Conservation (phyloP, 1,140 invertebrate genomes). For the Nautilus pompilius region DNA sequence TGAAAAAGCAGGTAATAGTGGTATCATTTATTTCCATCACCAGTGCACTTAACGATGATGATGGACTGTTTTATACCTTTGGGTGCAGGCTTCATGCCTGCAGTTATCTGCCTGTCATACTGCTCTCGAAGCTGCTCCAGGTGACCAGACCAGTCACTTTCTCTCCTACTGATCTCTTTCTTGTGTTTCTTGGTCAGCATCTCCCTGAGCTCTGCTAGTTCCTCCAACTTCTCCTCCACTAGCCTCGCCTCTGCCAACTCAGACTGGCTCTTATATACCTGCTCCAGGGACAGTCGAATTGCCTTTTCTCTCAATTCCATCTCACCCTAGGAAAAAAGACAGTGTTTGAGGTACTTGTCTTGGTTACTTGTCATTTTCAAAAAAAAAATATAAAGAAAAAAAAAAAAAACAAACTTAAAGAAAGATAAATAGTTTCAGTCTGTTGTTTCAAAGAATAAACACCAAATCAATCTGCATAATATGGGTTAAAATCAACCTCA, state of each 20-base stretch:
- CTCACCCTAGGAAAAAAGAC: conserved; percentile 30
- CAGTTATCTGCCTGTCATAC: conserved; percentile 5
- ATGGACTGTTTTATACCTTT: no score
- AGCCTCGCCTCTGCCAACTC: conserved; percentile 28
- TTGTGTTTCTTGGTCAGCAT: conserved; percentile 32
- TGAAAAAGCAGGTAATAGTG: no score
- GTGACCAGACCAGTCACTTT: conserved; percentile 17
- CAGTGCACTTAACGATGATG: no score
- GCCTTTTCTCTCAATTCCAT: conserved; percentile 35
- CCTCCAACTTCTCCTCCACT: conserved; percentile 21
- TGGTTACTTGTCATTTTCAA: no score
- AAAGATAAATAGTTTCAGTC: no score
- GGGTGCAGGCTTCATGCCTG: neutral
- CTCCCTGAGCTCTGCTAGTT: conserved; percentile 20
- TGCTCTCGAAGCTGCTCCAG: conserved; percentile 21
- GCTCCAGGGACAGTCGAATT: conserved; percentile 36
- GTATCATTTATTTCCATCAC: no score
- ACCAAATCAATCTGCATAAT: no score
- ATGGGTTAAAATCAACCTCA: no score
- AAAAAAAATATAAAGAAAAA: no score
- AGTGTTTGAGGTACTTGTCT: no score
- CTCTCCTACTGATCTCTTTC: conserved; percentile 29
- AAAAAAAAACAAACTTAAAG: no score
- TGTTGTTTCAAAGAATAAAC: no score
- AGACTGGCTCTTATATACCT: conserved; percentile 33